A percentile compares a stretch with the other conserved stretches of the same genome.
Evolutionary conservation across 2,888 invertebrate species (phyloP).

Genomic region (Cremastinae sp.): DNA sequence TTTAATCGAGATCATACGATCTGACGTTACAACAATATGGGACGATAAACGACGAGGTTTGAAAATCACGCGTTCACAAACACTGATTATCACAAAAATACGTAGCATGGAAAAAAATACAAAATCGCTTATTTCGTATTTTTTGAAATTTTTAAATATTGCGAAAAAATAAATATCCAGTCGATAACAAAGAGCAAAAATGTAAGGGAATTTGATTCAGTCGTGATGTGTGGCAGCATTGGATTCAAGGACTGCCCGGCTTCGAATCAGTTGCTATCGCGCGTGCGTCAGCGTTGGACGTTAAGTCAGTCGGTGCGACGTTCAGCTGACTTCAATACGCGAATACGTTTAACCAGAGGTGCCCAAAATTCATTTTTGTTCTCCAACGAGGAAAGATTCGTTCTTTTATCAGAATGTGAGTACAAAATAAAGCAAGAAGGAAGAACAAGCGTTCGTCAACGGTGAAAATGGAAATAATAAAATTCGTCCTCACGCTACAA

Average conservation of each 20-base stretch:
- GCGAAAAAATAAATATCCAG: neutral
- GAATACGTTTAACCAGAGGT: constrained; percentile 53
- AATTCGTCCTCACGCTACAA: neutral
- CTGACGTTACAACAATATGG: constrained; percentile 49
- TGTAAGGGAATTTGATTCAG: neutral
- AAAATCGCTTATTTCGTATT: too few species aligned
- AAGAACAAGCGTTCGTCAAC: neutral
- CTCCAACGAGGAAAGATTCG: constrained; percentile 15
- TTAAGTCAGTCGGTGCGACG: constrained; percentile 35
- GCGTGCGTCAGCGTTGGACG: constrained; percentile 60
- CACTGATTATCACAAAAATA: neutral
- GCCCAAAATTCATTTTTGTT: constrained; percentile 43
- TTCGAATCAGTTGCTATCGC: constrained; percentile 63
- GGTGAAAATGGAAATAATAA: neutral
- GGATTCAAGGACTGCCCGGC: constrained; percentile 44
- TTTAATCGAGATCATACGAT: constrained; percentile 58
- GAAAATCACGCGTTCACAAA: neutral
- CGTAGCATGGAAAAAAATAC: neutral
- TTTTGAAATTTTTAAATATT: neutral
- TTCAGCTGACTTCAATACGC: constrained; percentile 29
- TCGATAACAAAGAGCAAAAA: neutral
- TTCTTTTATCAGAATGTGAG: constrained; percentile 25
- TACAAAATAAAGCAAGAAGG: neutral
- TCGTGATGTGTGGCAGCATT: constrained; percentile 12
- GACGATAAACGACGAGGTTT: neutral